Evolutionary conservation across 2,888 invertebrate genomes (phyloP).

Genomic region (Mythimna impura): DNA sequence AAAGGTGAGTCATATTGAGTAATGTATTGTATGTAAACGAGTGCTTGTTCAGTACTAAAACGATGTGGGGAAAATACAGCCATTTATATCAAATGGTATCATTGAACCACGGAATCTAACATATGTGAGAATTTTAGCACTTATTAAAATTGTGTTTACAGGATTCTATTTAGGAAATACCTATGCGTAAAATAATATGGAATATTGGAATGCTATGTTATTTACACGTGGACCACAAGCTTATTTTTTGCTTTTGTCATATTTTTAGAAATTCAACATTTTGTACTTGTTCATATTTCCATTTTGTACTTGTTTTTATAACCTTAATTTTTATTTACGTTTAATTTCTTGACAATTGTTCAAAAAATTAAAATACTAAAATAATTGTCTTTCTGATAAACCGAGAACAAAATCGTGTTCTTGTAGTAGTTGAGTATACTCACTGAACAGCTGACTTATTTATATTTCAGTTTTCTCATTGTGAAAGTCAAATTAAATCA

Average conservation of each 20-base stretch:
- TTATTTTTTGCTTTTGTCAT: not conserved
- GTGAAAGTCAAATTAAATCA: no score
- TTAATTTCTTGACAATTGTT: no score
- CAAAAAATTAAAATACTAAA: no score
- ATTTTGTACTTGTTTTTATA: no score
- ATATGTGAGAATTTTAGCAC: conserved; percentile 47
- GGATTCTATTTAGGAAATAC: conserved; percentile 19
- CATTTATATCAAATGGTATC: conserved; percentile 38
- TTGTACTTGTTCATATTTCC: no score
- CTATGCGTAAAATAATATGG: not conserved
- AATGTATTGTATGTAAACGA: not conserved
- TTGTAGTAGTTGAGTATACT: no score
- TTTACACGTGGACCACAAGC: not conserved
- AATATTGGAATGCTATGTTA: not conserved
- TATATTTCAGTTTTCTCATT: no score
- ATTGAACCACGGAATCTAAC: conserved; percentile 29
- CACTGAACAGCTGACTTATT: no score
- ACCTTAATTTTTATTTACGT: no score
- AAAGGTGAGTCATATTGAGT: conserved; percentile 47
- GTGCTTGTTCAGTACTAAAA: conserved; percentile 26
- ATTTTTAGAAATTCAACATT: not conserved
- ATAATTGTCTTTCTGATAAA: no score
- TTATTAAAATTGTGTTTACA: conserved; percentile 3
- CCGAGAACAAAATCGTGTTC: no score
- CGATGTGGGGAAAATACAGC: not conserved